Evolutionary conservation across 2,888 invertebrate genomes (phyloP).

Genomic region (Geotrupes spiniger): DNA sequence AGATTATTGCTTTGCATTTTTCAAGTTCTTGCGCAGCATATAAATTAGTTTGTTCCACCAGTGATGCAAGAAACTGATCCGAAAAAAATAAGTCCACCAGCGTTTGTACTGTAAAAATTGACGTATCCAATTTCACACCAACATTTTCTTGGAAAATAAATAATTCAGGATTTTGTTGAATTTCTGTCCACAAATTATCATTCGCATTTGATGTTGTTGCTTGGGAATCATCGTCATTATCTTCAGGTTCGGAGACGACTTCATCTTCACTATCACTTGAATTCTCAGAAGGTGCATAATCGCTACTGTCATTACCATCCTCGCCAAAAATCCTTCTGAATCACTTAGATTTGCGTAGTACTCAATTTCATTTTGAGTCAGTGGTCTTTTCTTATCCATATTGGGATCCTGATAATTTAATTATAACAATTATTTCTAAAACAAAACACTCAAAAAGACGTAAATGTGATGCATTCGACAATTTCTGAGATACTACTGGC

Average conservation of each 20-base stretch:
- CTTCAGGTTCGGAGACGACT: conserved; percentile 30
- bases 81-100: conserved; percentile 28
- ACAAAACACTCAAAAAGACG: too few species aligned
- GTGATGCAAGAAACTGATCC: conserved; percentile 12
- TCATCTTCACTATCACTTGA: conserved; percentile 26
- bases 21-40: conserved; percentile 29
- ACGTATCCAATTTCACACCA: conserved; percentile 13
- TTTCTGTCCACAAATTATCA: too few species aligned
- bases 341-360: conserved; percentile 29
- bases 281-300: too few species aligned
- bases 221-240: conserved; percentile 27
- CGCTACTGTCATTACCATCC: too few species aligned
- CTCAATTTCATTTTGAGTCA: conserved; percentile 30
- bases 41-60: conserved; percentile 31
- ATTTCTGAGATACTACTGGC: too few species aligned
- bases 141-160: too few species aligned
- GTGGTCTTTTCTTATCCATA: conserved; percentile 29
- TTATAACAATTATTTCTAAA: too few species aligned
- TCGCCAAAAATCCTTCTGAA: conserved; percentile 27
- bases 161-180: too few species aligned
- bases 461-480: too few species aligned
- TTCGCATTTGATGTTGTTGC: too few species aligned
- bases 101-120: conserved; percentile 28
- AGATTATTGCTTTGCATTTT: conserved; percentile 26
- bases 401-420: too few species aligned